Evolutionary conservation across 2,797 vertebrate species (phyloP).

Genomic region (Etheostoma perlongum): DNA sequence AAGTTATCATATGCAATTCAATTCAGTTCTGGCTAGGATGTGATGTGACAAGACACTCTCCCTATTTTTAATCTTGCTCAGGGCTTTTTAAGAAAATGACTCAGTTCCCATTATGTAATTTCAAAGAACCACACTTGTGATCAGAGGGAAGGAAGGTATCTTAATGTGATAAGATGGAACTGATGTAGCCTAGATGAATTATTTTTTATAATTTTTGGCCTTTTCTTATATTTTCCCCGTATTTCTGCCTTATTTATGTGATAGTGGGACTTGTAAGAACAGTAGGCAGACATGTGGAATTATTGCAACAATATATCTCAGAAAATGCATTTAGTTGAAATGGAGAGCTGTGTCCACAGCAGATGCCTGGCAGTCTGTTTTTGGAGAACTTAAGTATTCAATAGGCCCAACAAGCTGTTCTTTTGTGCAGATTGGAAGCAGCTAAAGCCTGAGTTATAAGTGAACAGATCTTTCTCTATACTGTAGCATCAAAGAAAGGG

Average conservation of each 20-base stretch:
- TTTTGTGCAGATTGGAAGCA: conserved; percentile 46
- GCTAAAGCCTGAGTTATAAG: conserved; percentile 54
- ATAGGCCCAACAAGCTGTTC: conserved; percentile 58
- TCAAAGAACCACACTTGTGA: conserved; percentile 45
- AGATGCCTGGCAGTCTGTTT: conserved; percentile 74
- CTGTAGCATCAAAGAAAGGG: conserved; percentile 29
- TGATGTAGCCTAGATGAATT: conserved; percentile 32
- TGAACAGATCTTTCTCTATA: conserved; percentile 47
- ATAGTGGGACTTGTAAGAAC: conserved; percentile 39
- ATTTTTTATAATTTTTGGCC: background rate
- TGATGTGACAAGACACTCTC: conserved; percentile 39
- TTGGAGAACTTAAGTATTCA: conserved; percentile 54
- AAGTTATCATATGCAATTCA: conserved; percentile 38
- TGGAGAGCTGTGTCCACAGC: conserved; percentile 55
- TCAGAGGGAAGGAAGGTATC: conserved; percentile 14
- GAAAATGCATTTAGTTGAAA: conserved; percentile 56
- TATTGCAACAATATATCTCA: conserved; percentile 49
- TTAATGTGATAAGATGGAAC: conserved; percentile 31
- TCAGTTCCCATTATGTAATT: conserved; percentile 39
- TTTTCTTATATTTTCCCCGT: conserved; percentile 12
- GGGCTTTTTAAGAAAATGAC: conserved; percentile 46
- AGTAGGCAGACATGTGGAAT: conserved; percentile 43
- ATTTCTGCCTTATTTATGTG: background rate
- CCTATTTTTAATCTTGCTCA: conserved; percentile 5
- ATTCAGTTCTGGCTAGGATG: conserved; percentile 29